Conservation (phyloP, 2,113 vertebrate species). For the Smithornis capensis region DNA sequence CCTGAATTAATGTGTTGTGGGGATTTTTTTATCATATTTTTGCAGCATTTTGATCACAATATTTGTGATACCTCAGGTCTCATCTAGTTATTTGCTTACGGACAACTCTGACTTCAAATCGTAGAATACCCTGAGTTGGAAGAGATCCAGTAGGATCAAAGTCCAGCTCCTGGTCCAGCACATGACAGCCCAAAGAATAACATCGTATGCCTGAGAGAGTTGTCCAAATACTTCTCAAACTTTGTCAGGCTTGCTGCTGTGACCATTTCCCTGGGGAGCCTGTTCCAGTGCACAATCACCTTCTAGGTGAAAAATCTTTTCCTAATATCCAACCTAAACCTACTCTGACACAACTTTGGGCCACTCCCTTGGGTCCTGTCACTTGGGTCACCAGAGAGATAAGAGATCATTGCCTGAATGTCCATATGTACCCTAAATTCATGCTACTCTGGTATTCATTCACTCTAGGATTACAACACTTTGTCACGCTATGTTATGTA, state of each 20-base stretch:
- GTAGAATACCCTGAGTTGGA: not conserved
- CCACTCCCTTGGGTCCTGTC: not conserved
- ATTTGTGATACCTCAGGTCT: constrained; percentile 8
- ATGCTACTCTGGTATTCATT: not conserved
- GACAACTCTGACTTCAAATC: not conserved
- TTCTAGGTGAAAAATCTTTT: not conserved
- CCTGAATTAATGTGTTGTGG: constrained; percentile 23
- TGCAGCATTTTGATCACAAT: constrained; percentile 53
- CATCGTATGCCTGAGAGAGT: not conserved
- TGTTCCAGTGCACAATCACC: not conserved
- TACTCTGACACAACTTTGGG: not conserved
- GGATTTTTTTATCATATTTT: not conserved
- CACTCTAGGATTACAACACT: not conserved
- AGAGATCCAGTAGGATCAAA: not conserved
- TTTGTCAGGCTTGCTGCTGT: not conserved
- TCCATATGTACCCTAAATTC: not conserved
- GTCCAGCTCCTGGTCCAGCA: not conserved
- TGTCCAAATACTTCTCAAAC: not conserved
- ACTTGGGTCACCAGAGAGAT: not conserved
- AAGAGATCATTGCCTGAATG: not conserved
- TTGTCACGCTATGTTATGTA: not conserved
- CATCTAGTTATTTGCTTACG: constrained; percentile 11
- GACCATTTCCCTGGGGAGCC: not conserved
- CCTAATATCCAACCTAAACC: not conserved
- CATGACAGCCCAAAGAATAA: not conserved